These are phyloP conservation scores for Brachyistius frenatus DNA, from an alignment of 2,113 vertebrate genomes.

Conservation along the genomic window DNA sequence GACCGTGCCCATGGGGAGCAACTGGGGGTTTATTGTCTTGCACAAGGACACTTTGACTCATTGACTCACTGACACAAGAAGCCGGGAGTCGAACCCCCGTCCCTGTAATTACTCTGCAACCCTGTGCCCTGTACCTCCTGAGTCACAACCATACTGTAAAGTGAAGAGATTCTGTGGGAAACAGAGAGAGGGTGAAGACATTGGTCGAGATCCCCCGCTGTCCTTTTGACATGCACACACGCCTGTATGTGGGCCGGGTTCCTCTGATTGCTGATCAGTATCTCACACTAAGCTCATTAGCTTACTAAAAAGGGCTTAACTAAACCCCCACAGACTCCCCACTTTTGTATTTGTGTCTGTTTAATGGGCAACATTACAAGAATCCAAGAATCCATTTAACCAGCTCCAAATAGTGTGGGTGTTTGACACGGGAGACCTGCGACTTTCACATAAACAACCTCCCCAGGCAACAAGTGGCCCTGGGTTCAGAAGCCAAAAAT, in stretches of 20 bases:
- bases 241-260: slow-evolving; percentile 53
- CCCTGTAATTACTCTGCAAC: background rate
- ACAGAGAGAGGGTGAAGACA: slow-evolving; percentile 5
- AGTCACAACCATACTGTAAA: background rate
- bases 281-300: slow-evolving; percentile 79
- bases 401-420: slow-evolving; percentile 31
- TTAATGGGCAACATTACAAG: slow-evolving; percentile 69
- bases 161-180: slow-evolving; percentile 22
- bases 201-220: slow-evolving; percentile 29
- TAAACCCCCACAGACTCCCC: slow-evolving; percentile 68
- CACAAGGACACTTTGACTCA: background rate
- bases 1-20: background rate
- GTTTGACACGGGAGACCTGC: slow-evolving; percentile 44
- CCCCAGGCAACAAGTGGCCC: slow-evolving; percentile 48
- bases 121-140: background rate
- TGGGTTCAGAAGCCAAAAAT: slow-evolving; percentile 48
- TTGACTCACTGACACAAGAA: background rate
- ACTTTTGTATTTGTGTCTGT: slow-evolving; percentile 70
- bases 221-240: slow-evolving; percentile 56
- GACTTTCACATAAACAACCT: slow-evolving; percentile 34
- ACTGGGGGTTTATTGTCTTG: background rate
- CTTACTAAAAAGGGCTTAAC: slow-evolving; percentile 76
- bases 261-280: slow-evolving; percentile 77
- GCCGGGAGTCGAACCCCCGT: slow-evolving; percentile 1
- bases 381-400: slow-evolving; percentile 56